Percentiles rank a stretch among this genome's conserved stretches.
phyloP scores from a whole-genome alignment of 2,797 vertebrate genomes.

The Gambelia wislizenii region DNA sequence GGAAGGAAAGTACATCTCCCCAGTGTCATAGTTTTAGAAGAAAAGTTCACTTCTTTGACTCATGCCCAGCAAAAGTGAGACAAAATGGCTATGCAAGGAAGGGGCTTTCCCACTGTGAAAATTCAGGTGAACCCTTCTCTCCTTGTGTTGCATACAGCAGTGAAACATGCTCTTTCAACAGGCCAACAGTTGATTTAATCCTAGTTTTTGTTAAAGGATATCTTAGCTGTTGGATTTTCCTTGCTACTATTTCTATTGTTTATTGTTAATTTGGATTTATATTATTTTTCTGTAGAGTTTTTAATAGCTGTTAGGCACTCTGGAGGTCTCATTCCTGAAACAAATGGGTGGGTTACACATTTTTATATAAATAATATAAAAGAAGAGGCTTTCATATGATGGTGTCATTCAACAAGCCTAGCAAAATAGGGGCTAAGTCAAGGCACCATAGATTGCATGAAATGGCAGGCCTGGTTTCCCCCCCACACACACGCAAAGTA shows the following conservation, averaged over 20 bases:
- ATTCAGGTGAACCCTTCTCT: too few relatives aligned
- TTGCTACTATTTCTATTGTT: neutral
- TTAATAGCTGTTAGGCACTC: neutral
- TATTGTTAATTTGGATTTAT: neutral
- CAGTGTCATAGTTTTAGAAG: too few relatives aligned
- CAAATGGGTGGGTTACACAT: neutral
- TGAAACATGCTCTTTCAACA: too few relatives aligned
- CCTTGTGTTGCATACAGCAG: too few relatives aligned
- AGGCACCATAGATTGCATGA: neutral
- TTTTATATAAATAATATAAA: neutral
- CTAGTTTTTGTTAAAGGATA: too few relatives aligned
- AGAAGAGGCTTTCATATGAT: neutral
- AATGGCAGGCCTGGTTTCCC: neutral
- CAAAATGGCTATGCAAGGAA: too few relatives aligned
- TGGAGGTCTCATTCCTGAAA: neutral
- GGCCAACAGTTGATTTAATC: too few relatives aligned
- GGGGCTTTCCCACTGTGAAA: too few relatives aligned
- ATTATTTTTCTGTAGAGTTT: neutral
- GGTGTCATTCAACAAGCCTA: neutral
- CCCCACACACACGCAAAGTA: too few relatives aligned
- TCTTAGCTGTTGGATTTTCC: too few relatives aligned
- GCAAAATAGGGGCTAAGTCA: neutral
- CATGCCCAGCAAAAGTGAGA: too few relatives aligned
- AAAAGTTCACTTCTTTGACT: too few relatives aligned
- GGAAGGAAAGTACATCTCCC: neutral